Base-by-base conservation (phyloP, 2,888 invertebrate genomes). In the Aspidiotus rigidus region DNA sequence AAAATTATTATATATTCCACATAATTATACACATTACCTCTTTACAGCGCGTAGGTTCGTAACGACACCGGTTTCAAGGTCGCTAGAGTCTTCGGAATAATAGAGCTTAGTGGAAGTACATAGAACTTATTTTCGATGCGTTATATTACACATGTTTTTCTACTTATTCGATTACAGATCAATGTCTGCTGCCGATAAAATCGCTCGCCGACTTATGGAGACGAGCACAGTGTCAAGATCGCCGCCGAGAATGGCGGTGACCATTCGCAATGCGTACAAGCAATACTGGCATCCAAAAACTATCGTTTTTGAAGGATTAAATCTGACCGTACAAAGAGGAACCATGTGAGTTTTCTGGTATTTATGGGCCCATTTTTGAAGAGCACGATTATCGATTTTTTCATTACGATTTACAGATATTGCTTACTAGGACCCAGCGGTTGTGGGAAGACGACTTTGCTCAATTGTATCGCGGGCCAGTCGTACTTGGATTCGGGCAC, bases 251-350 rank as follows among this genome's bases (percentile, higher is more conserved):
- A 55, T 72, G 55, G 73, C 73, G 2, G 73, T 75, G 2, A 60
- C 62, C 44, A 72, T 76, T 16, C 73, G 73, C 16, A 64, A 73
- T 42, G 76, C 75, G 3, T 74, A 72, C 72, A 76, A 76, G 71
- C 64, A 73, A 16, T 76, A 75, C 71, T 28, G 28, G 28, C 71
- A 69, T 10, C 71, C 72, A 9, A 55, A 64, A 7, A 56, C 70
- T n/a, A 71, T 74, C 17, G 88, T 94, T 41, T 81, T 95, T 63
- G 89, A 90, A 77, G 89, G 90, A 17, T 82, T 94, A 67, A 90
- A 91, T 76, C 90, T 95, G 89, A 92, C 91, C 16, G 94, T 94
- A 60, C 87, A 90, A 28, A 90, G 91, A 77, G 93, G 93, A 64
- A 81, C 87, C 61, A 92, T 92, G 91, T 91, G 81, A 86, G 88